Conservation (phyloP, 2,888 invertebrate genomes). For the Drosophila sordidapex region DNA sequence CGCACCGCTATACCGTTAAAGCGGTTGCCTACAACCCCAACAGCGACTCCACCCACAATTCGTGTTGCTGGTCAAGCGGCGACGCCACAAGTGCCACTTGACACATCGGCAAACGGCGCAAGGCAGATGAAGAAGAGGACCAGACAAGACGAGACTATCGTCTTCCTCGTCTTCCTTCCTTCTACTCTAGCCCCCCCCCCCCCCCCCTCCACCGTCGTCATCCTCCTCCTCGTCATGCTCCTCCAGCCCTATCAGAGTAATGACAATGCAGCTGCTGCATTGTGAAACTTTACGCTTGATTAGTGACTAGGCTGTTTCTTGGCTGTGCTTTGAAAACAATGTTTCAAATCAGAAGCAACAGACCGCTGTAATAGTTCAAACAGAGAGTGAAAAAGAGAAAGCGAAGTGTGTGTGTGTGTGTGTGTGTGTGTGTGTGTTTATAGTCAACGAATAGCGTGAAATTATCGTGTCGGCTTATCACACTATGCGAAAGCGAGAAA, state of each 20-base stretch:
- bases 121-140: neutral
- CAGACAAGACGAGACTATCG: neutral
- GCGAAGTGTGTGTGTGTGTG: neutral
- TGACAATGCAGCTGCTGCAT: conserved; percentile 14
- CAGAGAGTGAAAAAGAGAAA: neutral
- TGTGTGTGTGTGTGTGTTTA: neutral
- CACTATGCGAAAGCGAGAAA: neutral
- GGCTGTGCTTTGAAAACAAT: conserved; percentile 26
- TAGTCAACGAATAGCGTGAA: conserved; percentile 10
- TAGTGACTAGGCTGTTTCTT: conserved; percentile 20
- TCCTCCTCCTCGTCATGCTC: neutral
- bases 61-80: conserved; percentile 21
- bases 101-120: conserved; percentile 35
- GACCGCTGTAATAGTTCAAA: conserved; percentile 26
- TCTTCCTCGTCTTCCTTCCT: neutral
- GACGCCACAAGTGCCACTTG: conserved; percentile 64
- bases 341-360: conserved; percentile 46
- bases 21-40: neutral
- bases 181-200: neutral
- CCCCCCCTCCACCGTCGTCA: neutral
- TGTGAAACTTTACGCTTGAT: conserved; percentile 24
- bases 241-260: conserved; percentile 2
- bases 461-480: conserved; percentile 16
- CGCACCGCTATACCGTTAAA: neutral
- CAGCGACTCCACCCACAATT: neutral